These are phyloP conservation scores for Garrulus glandarius DNA, from an alignment of 2,797 vertebrate species.

Conservation along the genomic window DNA sequence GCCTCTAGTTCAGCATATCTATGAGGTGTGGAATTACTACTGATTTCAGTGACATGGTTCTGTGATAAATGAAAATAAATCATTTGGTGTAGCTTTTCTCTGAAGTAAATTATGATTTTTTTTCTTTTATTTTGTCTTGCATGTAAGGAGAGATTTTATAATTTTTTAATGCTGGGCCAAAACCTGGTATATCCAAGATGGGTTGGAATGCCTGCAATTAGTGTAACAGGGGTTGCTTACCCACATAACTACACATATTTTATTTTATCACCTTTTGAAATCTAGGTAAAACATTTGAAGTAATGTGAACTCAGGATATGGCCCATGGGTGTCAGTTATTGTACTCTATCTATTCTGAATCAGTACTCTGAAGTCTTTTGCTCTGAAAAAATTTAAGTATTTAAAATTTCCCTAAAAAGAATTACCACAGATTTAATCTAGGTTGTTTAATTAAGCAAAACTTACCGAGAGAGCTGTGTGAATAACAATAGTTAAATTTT, in stretches of 20 bases:
- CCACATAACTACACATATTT: background rate
- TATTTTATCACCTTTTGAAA: background rate
- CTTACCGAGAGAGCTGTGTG: background rate
- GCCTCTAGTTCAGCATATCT: slow-evolving; percentile 89
- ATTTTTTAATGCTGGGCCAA: background rate
- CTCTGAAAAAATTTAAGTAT: background rate
- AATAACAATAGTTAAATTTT: background rate
- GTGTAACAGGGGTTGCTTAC: background rate
- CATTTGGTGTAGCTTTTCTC: background rate
- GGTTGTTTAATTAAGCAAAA: background rate
- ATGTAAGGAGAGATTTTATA: background rate
- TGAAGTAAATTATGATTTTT: background rate
- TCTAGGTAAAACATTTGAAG: background rate
- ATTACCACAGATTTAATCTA: background rate
- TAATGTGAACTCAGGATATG: background rate
- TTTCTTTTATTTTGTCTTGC: background rate
- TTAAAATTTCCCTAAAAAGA: background rate
- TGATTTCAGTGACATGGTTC: background rate
- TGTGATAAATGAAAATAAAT: background rate
- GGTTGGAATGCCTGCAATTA: background rate
- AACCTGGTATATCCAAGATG: background rate
- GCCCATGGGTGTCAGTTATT: background rate
- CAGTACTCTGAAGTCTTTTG: background rate
- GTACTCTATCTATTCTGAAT: background rate
- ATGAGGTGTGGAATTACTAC: slow-evolving; percentile 79